Conservation (phyloP, 2,113 vertebrate genomes). For the Eublepharis macularius region DNA sequence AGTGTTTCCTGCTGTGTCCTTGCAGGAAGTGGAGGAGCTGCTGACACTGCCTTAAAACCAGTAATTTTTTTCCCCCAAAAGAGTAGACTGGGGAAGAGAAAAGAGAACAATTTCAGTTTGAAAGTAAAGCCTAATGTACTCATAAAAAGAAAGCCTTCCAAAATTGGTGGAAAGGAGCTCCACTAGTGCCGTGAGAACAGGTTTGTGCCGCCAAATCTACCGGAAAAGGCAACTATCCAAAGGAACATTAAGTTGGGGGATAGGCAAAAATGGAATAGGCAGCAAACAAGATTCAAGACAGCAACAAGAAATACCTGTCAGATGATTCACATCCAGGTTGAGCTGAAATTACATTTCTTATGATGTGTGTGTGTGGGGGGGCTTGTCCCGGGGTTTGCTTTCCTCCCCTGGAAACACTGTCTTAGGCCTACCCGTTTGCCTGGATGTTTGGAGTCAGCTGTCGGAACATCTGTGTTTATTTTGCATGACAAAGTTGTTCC, state of each 20-base stretch:
- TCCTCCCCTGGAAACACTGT: neutral
- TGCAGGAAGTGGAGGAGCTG: neutral
- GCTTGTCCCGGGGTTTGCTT: constrained; percentile 20
- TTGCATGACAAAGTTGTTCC: constrained; percentile 75
- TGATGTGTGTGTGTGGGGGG: constrained; percentile 3
- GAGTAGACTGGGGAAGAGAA: neutral
- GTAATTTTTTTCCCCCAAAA: neutral
- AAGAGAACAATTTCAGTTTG: constrained; percentile 38
- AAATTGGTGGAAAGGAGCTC: neutral
- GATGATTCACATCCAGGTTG: neutral
- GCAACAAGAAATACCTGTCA: constrained; percentile 4
- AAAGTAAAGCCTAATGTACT: constrained; percentile 22
- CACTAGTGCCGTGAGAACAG: neutral
- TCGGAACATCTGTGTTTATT: constrained; percentile 81
- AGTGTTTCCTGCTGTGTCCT: neutral
- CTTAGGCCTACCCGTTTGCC: constrained; percentile 48
- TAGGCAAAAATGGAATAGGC: neutral
- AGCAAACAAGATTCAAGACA: constrained; percentile 33
- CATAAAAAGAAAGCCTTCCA: constrained; percentile 20
- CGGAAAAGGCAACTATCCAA: neutral
- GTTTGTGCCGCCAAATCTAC: neutral
- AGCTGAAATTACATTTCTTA: neutral
- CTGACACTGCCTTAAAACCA: neutral
- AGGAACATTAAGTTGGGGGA: neutral
- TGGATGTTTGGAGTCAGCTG: constrained; percentile 39